Percentiles rank a stretch among this genome's conserved stretches.
Evolutionary conservation across 2,113 vertebrate species (phyloP).

Genomic region (Nanger granti): DNA sequence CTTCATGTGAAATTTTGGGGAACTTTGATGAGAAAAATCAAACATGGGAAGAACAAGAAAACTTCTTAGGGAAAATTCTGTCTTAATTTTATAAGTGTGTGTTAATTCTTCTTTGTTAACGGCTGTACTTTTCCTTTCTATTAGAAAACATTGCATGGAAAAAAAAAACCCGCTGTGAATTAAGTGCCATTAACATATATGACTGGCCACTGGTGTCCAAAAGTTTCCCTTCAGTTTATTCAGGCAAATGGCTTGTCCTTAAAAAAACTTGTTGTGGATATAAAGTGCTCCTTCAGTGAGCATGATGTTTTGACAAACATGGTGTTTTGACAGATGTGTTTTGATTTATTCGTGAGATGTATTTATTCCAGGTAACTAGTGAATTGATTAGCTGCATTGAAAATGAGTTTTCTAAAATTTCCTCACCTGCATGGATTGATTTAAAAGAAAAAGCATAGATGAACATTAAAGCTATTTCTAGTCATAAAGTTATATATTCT

Average conservation of each 20-base stretch:
- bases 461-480: neutral
- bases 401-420: slow-evolving; percentile 19
- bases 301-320: neutral
- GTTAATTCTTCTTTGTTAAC: slow-evolving; percentile 22
- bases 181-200: neutral
- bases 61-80: neutral
- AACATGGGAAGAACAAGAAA: neutral
- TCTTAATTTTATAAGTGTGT: neutral
- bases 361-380: neutral
- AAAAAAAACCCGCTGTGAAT: neutral
- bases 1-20: neutral
- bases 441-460: neutral
- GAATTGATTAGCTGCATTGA: neutral
- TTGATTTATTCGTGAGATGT: neutral
- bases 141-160: neutral
- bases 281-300: neutral
- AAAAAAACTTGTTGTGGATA: neutral
- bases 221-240: slow-evolving; percentile 10
- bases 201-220: neutral
- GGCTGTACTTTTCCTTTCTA: neutral
- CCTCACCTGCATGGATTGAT: neutral
- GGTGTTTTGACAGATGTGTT: neutral
- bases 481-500: neutral
- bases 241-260: neutral
- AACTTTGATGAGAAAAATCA: neutral